A percentile compares a stretch with the other conserved stretches of the same genome.
phyloP scores from a whole-genome alignment of 2,113 vertebrate genomes.

The Benitochromis conjunctus region DNA sequence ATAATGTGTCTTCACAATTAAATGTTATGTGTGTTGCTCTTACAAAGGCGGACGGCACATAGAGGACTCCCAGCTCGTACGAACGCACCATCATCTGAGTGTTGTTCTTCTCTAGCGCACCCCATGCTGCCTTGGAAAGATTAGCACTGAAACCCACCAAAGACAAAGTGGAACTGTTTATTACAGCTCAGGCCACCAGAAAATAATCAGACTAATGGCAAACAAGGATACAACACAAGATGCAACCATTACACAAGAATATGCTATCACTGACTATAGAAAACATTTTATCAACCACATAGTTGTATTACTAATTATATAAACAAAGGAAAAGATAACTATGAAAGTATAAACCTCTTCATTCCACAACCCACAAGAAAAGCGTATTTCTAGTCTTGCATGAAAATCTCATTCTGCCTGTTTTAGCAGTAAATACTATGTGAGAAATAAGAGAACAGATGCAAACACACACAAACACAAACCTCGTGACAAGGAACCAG shows the following conservation, averaged over 20 bases:
- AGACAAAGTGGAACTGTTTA: not conserved
- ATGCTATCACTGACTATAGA: not conserved
- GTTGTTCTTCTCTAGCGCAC: constrained; percentile 88
- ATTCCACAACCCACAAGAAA: not conserved
- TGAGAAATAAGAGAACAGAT: accelerated
- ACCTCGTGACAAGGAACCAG: constrained; percentile 96
- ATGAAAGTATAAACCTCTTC: accelerated
- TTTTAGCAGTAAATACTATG: not conserved
- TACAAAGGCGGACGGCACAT: constrained; percentile 89
- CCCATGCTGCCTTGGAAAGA: constrained; percentile 98
- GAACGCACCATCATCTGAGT: constrained; percentile 94
- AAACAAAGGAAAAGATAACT: accelerated
- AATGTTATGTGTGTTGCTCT: constrained; percentile 47
- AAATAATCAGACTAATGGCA: not conserved
- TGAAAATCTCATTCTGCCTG: not conserved
- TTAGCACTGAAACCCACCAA: constrained; percentile 79
- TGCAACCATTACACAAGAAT: not conserved
- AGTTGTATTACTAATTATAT: not conserved
- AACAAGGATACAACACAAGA: accelerated
- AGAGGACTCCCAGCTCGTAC: constrained; percentile 95
- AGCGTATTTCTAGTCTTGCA: accelerated
- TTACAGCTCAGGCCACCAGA: not conserved
- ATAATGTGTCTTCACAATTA: not conserved
- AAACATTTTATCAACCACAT: not conserved
- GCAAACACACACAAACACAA: not conserved